phyloP scores from a whole-genome alignment of 2,888 invertebrate genomes.

The Xanthorhoe spadicearia region DNA sequence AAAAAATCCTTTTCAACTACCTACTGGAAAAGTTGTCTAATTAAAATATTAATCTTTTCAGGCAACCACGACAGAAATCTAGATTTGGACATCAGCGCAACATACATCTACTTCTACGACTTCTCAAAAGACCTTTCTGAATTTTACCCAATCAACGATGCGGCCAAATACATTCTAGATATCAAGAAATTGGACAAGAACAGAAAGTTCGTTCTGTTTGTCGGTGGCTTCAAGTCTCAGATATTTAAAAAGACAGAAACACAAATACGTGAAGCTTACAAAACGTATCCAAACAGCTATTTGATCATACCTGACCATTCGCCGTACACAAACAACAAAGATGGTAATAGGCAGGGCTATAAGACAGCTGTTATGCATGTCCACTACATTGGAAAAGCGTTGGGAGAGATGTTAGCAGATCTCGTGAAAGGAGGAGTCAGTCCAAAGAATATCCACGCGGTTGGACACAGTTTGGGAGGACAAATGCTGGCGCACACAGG shows the following conservation, averaged over 20 bases:
- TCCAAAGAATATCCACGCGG: conserved; percentile 41
- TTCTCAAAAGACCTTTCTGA: conserved; percentile 58
- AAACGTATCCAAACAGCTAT: conserved; percentile 44
- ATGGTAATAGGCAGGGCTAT: conserved; percentile 44
- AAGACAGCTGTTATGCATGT: conserved; percentile 48
- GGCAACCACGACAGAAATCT: conserved; percentile 65
- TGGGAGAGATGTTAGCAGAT: conserved; percentile 42
- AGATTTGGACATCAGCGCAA: conserved; percentile 66
- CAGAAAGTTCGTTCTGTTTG: conserved; percentile 68
- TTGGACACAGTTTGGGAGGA: conserved; percentile 49
- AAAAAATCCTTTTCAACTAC: no score
- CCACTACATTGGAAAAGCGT: conserved; percentile 46
- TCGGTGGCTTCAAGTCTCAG: conserved; percentile 72
- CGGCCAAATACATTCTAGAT: conserved; percentile 64
- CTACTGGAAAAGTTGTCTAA: no score
- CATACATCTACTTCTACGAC: conserved; percentile 70
- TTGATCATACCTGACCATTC: conserved; percentile 49
- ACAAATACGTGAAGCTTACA: conserved; percentile 45
- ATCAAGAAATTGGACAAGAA: conserved; percentile 62
- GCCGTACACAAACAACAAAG: conserved; percentile 44
- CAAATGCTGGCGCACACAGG: conserved; percentile 45
- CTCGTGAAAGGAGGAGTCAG: conserved; percentile 41
- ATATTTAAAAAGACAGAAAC: conserved; percentile 61
- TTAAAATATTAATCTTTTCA: conserved; percentile 41
- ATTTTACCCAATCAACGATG: conserved; percentile 59